Percentiles rank a stretch among this genome's conserved stretches.
phyloP scores from a whole-genome alignment of 2,888 invertebrate genomes.

The Odontocolon sp. region DNA sequence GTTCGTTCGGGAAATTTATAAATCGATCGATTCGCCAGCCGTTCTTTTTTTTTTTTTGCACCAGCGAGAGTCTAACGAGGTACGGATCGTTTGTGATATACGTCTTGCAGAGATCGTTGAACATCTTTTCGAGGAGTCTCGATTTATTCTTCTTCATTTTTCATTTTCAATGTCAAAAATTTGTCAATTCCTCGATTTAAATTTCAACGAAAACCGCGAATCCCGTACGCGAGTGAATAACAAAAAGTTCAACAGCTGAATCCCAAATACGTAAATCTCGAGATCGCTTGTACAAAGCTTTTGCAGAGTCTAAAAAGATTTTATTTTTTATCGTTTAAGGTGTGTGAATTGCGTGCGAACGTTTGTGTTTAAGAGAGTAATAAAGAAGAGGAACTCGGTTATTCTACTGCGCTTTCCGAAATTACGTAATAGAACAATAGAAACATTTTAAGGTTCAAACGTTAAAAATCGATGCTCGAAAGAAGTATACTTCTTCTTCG shows the following conservation, averaged over 20 bases:
- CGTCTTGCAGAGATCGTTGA: neutral
- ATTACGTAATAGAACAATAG: constrained; percentile 21
- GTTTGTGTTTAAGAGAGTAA: neutral
- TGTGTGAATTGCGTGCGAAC: constrained; percentile 14
- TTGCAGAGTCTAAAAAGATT: neutral
- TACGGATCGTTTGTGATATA: no score
- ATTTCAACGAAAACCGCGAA: neutral
- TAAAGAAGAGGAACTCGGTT: neutral
- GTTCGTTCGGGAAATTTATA: no score
- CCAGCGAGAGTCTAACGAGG: neutral
- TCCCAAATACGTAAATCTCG: constrained; percentile 8
- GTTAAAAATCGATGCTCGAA: no score
- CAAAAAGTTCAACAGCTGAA: no score
- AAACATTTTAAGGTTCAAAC: neutral
- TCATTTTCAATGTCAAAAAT: neutral
- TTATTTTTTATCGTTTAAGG: constrained; percentile 40
- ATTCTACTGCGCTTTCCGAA: neutral
- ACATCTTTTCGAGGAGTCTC: neutral
- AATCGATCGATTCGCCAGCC: neutral
- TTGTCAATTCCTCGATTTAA: neutral
- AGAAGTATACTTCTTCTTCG: neutral
- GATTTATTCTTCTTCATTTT: neutral
- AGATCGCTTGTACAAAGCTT: constrained; percentile 41
- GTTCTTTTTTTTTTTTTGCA: neutral
- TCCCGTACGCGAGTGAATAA: neutral